Evolutionary conservation across 2,113 vertebrate genomes (phyloP).

Genomic region (Prolemur simus): DNA sequence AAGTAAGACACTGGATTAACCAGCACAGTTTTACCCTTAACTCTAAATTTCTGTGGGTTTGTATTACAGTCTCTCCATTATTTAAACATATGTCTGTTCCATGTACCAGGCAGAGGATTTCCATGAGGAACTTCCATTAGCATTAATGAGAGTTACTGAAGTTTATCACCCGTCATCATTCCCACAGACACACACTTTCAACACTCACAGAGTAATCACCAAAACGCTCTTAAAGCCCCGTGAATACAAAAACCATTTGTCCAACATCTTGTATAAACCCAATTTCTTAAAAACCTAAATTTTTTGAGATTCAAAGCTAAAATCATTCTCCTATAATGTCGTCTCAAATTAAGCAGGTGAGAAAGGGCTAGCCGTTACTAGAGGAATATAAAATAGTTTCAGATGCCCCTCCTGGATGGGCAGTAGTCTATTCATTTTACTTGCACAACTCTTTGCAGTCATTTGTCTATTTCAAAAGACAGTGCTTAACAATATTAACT

Average conservation of each 20-base stretch:
- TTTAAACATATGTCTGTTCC: neutral
- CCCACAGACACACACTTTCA: neutral
- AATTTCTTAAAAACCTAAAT: constrained; percentile 59
- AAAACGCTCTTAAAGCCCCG: constrained; percentile 6
- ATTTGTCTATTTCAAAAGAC: neutral
- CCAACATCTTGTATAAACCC: constrained; percentile 7
- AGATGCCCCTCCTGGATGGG: neutral
- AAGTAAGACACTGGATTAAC: neutral
- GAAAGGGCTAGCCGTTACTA: neutral
- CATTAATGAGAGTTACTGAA: constrained; percentile 46
- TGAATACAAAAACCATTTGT: neutral
- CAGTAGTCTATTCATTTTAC: neutral
- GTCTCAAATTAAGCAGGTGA: neutral
- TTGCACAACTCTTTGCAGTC: neutral
- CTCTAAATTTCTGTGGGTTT: neutral
- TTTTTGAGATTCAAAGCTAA: constrained; percentile 14
- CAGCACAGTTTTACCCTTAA: neutral
- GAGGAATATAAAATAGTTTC: neutral
- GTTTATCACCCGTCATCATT: constrained; percentile 15
- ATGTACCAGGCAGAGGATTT: constrained; percentile 22
- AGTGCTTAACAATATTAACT: constrained; percentile 14
- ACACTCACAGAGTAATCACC: neutral
- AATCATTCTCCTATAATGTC: constrained; percentile 2
- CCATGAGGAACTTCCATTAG: neutral
- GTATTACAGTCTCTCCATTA: constrained; percentile 56